A percentile compares a stretch with the other conserved stretches of the same genome.
Evolutionary conservation across 2,113 vertebrate species (phyloP).

Genomic region (Halcyon senegalensis): DNA sequence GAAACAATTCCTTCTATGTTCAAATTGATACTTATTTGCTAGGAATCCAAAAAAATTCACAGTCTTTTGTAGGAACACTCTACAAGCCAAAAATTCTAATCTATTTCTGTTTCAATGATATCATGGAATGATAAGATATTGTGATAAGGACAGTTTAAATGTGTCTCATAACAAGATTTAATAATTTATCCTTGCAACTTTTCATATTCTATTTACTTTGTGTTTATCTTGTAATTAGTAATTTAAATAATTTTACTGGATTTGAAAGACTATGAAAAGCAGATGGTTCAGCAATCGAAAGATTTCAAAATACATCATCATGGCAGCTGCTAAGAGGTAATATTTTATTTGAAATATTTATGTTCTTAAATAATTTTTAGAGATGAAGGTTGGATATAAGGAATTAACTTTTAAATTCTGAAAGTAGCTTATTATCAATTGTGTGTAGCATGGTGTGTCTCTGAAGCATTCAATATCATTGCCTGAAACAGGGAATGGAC

Average conservation of each 20-base stretch:
- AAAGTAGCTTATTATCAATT: background rate
- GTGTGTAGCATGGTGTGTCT: background rate
- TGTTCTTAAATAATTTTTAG: background rate
- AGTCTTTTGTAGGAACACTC: background rate
- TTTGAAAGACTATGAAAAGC: background rate
- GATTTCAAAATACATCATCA: background rate
- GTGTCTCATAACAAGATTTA: background rate
- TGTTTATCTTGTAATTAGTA: background rate
- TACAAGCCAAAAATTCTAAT: background rate
- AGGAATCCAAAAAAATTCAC: background rate
- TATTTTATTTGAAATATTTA: background rate
- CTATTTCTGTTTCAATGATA: background rate
- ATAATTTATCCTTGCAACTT: background rate
- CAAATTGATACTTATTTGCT: background rate
- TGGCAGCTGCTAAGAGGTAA: background rate
- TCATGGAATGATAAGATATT: background rate
- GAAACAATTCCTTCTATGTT: background rate
- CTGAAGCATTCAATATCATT: background rate
- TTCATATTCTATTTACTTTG: background rate
- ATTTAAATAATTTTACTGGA: background rate
- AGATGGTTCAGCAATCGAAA: background rate
- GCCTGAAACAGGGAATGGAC: background rate
- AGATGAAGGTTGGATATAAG: background rate
- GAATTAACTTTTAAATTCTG: background rate
- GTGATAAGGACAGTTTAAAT: background rate